Conservation (phyloP, 2,113 vertebrate species). For the Mormyrus lacerda region DNA sequence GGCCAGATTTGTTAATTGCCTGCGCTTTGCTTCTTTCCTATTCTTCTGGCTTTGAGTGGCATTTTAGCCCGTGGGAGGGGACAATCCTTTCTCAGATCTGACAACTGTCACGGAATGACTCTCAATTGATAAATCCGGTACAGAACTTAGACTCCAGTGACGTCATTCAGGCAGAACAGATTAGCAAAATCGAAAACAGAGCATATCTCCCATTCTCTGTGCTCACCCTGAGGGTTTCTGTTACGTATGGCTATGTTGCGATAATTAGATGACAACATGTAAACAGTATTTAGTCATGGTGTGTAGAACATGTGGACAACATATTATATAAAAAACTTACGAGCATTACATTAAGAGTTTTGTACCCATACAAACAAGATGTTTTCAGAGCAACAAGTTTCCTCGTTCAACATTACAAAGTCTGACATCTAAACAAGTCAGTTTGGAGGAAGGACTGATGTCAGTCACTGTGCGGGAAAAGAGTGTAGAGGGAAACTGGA, state of each 20-base stretch:
- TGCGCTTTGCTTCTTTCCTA: not conserved
- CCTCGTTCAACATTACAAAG: not conserved
- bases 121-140: not conserved
- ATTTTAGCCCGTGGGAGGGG: not conserved
- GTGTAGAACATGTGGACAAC: not conserved
- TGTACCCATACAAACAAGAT: not conserved
- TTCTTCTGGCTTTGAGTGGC: not conserved
- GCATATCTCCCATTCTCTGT: not conserved
- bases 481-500: not conserved
- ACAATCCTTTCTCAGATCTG: not conserved
- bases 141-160: not conserved
- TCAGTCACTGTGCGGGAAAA: not conserved
- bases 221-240: not conserved
- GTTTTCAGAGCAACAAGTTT: not conserved
- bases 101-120: not conserved
- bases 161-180: not conserved
- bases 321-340: not conserved
- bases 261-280: conserved; percentile 5
- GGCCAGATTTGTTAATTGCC: not conserved
- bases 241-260: not conserved
- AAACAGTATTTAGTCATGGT: not conserved
- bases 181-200: not conserved
- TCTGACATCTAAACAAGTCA: not conserved
- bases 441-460: not conserved
- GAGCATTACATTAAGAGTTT: not conserved